Evolutionary conservation across 1,140 invertebrate genomes (phyloP).

Genomic region (Protaetia brevitarsis): DNA sequence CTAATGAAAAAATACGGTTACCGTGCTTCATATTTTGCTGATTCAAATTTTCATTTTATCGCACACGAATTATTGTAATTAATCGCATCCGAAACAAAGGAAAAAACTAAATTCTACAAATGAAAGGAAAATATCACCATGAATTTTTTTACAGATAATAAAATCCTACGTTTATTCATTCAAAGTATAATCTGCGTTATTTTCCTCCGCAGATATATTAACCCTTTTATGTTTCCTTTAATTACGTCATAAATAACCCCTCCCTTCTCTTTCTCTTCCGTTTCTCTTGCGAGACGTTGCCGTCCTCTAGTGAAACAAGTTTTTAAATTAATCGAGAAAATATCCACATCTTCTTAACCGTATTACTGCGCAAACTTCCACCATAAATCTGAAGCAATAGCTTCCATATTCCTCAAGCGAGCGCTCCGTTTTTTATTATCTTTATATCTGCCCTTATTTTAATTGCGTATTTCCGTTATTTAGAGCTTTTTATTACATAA

Average conservation of each 20-base stretch:
- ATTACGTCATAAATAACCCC: background rate
- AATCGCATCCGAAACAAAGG: too few relatives aligned
- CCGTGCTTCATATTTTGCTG: too few relatives aligned
- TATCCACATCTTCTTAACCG: constrained; percentile 27
- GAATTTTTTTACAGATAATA: too few relatives aligned
- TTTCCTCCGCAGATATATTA: background rate
- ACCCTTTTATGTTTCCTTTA: background rate
- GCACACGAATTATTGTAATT: too few relatives aligned
- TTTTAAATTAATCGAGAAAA: constrained; percentile 21
- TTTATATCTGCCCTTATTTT: constrained; percentile 35
- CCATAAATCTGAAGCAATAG: constrained; percentile 34
- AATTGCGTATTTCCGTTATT: constrained; percentile 37
- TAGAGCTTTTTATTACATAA: constrained; percentile 34
- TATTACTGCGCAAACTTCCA: constrained; percentile 31
- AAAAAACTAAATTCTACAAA: too few relatives aligned
- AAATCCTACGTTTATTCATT: too few relatives aligned
- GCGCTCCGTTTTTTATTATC: constrained; percentile 33
- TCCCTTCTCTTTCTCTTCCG: background rate
- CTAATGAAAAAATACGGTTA: too few relatives aligned
- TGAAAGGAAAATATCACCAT: too few relatives aligned
- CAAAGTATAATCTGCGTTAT: background rate
- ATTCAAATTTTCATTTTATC: too few relatives aligned
- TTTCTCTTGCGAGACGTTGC: background rate
- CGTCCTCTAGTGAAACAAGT: constrained; percentile 12
- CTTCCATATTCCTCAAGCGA: constrained; percentile 34